Evolutionary conservation across 2,888 invertebrate genomes (phyloP).

Genomic region (Hydriomena furcata): DNA sequence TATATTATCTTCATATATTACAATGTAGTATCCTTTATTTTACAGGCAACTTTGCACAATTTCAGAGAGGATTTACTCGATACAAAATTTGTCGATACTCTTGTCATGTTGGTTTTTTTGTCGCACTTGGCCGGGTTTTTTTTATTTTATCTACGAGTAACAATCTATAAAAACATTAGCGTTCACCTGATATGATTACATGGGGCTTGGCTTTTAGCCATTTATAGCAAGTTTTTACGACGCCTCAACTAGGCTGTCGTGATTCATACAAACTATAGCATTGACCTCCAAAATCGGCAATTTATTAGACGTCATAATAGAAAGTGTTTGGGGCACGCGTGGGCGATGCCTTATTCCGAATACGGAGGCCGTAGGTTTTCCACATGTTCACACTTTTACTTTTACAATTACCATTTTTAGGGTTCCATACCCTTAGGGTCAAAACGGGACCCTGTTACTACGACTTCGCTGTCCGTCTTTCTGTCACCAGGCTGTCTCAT

Average conservation of each 20-base stretch:
- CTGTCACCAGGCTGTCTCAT: no score
- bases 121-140: no score
- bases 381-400: constrained; percentile 67
- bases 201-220: constrained; percentile 6
- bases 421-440: no score
- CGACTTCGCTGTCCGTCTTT: no score
- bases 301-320: constrained; percentile 27
- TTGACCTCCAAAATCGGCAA: constrained; percentile 34
- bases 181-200: constrained; percentile 10
- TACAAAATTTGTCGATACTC: no score
- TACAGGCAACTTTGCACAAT: no score
- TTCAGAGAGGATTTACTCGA: no score
- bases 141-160: neutral
- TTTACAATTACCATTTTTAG: constrained; percentile 48
- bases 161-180: constrained; percentile 8
- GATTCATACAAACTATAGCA: constrained; percentile 30
- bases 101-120: no score
- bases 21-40: no score
- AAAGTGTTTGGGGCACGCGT: constrained; percentile 35
- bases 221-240: constrained; percentile 18
- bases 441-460: no score
- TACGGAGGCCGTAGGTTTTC: constrained; percentile 42
- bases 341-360: constrained; percentile 44
- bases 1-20: no score
- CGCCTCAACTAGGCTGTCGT: constrained; percentile 21